Conservation (phyloP, 1,140 invertebrate genomes). For the Orchestia grillus region DNA sequence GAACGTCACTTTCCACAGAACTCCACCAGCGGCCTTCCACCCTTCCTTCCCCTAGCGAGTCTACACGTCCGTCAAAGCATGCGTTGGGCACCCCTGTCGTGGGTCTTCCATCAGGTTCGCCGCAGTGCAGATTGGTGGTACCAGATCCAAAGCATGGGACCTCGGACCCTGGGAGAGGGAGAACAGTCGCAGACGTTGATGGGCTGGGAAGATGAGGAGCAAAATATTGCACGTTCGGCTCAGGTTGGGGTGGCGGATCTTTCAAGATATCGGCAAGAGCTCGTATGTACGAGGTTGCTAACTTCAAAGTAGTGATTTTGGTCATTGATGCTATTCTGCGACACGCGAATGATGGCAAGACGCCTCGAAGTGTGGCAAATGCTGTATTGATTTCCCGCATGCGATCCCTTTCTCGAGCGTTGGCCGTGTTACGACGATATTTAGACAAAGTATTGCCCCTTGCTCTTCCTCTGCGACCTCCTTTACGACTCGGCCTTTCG, state of each 20-base stretch:
- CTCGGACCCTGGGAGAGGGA: background rate
- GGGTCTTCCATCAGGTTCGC: conserved; percentile 10
- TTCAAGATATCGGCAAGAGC: conserved; percentile 54
- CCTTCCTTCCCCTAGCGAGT: background rate
- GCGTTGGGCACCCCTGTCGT: background rate
- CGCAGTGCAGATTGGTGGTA: background rate
- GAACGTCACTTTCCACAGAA: conserved; percentile 40
- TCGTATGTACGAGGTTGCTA: conserved; percentile 55
- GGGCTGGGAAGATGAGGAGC: background rate
- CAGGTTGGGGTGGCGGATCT: background rate
- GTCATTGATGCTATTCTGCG: conserved; percentile 51
- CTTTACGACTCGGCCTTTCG: conserved; percentile 16
- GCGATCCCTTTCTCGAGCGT: conserved; percentile 84
- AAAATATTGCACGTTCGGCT: conserved; percentile 29
- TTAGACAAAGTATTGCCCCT: conserved; percentile 72
- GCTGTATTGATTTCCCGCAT: conserved; percentile 91
- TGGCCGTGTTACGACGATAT: conserved; percentile 88
- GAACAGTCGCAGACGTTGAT: background rate
- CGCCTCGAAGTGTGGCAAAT: conserved; percentile 75
- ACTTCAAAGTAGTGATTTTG: conserved; percentile 54
- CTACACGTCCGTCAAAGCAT: conserved; percentile 8
- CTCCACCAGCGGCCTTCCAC: conserved; percentile 47
- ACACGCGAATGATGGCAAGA: conserved; percentile 36
- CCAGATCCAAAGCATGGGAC: background rate
- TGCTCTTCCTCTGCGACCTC: conserved; percentile 21